Conservation (phyloP, 2,888 invertebrate species). For the Listrodromus nycthemerus region DNA sequence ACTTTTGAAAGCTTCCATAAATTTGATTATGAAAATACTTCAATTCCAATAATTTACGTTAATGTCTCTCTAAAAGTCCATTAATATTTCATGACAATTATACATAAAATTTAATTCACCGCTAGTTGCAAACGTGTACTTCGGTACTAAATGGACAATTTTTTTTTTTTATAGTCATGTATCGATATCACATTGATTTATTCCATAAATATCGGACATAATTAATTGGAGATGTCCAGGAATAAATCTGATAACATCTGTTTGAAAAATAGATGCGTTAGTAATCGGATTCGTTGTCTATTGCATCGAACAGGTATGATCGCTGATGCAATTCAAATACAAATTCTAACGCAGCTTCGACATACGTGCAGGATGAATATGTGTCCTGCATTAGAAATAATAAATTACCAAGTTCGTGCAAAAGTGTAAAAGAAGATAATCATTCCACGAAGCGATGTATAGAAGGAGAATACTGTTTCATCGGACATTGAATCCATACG, state of each 20-base stretch:
- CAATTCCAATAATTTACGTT: too few relatives aligned
- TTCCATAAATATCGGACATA: neutral
- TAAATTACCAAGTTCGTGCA: neutral
- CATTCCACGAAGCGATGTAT: neutral
- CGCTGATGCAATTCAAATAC: neutral
- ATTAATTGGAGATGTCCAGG: neutral
- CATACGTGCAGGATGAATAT: neutral
- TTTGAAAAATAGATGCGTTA: neutral
- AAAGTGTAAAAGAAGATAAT: slow-evolving; percentile 13
- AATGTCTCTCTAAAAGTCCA: too few relatives aligned
- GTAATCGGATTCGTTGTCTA: neutral
- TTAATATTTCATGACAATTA: too few relatives aligned
- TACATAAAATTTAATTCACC: too few relatives aligned
- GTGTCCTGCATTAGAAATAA: neutral
- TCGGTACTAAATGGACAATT: too few relatives aligned
- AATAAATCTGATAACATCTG: neutral
- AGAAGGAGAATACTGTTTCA: neutral
- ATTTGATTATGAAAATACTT: too few relatives aligned
- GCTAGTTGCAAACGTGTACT: too few relatives aligned
- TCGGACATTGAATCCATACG: neutral
- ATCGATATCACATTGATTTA: neutral
- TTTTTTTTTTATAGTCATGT: neutral
- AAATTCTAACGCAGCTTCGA: neutral
- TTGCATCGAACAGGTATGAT: neutral
- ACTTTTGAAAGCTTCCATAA: too few relatives aligned